phyloP scores from a whole-genome alignment of 2,113 vertebrate species.

The Urocitellus parryii region DNA sequence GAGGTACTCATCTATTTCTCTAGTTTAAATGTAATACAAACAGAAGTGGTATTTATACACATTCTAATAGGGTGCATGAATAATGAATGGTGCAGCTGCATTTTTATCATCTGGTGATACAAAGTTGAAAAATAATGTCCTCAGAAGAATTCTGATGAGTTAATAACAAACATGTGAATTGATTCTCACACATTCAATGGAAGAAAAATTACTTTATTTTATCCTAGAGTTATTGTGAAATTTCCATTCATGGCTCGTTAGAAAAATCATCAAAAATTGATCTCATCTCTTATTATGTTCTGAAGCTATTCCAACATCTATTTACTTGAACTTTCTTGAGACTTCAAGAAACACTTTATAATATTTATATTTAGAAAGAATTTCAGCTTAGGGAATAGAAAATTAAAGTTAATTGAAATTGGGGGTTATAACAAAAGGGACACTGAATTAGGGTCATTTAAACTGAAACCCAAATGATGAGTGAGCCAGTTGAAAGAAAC shows the following conservation, averaged over 20 bases:
- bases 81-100: constrained; percentile 6
- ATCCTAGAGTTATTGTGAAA: constrained; percentile 27
- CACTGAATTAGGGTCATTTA: neutral
- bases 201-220: constrained; percentile 43
- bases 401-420: constrained; percentile 5
- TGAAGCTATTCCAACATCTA: constrained; percentile 18
- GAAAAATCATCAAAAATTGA: constrained; percentile 32
- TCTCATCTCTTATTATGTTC: constrained; percentile 6
- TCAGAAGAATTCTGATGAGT: constrained; percentile 44
- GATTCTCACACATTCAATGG: constrained; percentile 1
- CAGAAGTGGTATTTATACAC: constrained; percentile 32
- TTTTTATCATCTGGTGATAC: constrained; percentile 37
- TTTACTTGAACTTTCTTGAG: constrained; percentile 50
- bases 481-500: neutral
- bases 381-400: neutral
- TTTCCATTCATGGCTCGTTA: constrained; percentile 22
- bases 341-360: neutral
- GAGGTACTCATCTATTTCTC: neutral
- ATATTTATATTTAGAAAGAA: constrained; percentile 34
- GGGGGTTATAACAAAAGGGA: neutral
- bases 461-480: neutral
- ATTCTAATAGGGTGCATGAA: neutral
- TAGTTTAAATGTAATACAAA: constrained; percentile 10
- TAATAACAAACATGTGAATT: constrained; percentile 30
- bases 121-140: constrained; percentile 52